Conservation (phyloP, 2,113 vertebrate genomes). For the Tupaia chinensis region DNA sequence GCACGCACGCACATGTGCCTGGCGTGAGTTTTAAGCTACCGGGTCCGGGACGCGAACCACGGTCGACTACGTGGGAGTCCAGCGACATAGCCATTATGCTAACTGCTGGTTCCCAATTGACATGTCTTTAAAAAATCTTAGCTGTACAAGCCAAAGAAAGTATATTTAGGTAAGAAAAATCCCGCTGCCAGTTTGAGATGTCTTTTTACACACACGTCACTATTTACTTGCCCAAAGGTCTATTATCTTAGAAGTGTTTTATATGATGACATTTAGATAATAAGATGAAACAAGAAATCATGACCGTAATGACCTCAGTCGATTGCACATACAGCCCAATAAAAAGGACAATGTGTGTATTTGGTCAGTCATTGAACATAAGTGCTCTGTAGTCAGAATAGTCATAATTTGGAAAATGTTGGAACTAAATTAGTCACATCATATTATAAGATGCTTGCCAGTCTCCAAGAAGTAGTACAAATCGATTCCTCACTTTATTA, state of each 20-base stretch:
- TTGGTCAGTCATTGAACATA: background rate
- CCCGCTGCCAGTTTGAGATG: background rate
- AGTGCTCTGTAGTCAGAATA: background rate
- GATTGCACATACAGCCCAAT: background rate
- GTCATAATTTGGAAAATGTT: background rate
- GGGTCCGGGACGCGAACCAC: too few relatives aligned
- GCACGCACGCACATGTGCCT: too few relatives aligned
- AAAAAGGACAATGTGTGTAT: background rate
- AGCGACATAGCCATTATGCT: too few relatives aligned
- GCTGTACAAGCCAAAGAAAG: background rate
- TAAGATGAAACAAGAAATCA: background rate
- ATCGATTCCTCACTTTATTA: background rate
- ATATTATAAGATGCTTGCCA: background rate
- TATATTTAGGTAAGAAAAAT: background rate
- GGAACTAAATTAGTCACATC: background rate
- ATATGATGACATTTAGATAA: background rate
- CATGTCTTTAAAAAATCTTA: background rate
- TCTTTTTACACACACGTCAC: background rate
- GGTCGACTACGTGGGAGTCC: too few relatives aligned
- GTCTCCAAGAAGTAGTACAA: background rate
- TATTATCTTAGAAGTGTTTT: background rate
- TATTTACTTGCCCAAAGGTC: background rate
- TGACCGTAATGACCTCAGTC: background rate
- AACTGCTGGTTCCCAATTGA: background rate
- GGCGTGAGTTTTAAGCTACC: too few relatives aligned